These are phyloP conservation scores for Neosilurus mollespiculum DNA, from an alignment of 2,797 vertebrate species.

Conservation along the genomic window DNA sequence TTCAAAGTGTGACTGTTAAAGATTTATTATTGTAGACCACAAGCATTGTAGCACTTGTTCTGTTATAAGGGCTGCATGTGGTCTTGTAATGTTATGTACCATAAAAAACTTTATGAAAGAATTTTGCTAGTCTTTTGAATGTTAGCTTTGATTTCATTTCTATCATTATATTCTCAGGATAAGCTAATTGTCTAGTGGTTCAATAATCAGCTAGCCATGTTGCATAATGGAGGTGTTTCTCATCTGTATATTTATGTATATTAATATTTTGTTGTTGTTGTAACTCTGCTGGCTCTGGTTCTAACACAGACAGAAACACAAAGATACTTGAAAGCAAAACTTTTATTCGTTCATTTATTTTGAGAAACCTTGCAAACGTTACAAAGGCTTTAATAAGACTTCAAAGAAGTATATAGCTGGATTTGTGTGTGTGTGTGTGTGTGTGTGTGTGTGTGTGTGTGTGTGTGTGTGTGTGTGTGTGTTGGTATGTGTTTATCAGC, in stretches of 20 bases:
- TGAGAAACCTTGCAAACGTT: background rate
- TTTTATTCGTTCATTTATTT: background rate
- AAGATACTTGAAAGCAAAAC: background rate
- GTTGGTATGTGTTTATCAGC: too few species aligned
- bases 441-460: too few species aligned
- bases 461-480: too few species aligned
- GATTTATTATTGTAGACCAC: too few species aligned
- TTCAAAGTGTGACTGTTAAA: too few species aligned
- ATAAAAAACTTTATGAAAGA: too few species aligned
- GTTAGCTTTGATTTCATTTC: too few species aligned
- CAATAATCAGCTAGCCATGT: background rate
- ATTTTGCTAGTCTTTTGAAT: too few species aligned
- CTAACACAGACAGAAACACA: background rate
- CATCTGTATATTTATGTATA: background rate
- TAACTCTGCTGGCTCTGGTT: background rate
- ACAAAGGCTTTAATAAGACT: background rate
- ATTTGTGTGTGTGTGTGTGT: background rate
- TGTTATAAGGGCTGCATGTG: too few species aligned
- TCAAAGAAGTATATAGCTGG: background rate
- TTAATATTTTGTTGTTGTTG: too few species aligned
- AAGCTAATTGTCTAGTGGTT: background rate
- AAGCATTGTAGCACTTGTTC: too few species aligned
- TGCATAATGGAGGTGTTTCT: background rate
- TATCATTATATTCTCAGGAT: background rate
- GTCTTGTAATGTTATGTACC: too few species aligned